Base-by-base conservation (phyloP, 2,797 vertebrate genomes). In the Paedocypris micromegethes region DNA sequence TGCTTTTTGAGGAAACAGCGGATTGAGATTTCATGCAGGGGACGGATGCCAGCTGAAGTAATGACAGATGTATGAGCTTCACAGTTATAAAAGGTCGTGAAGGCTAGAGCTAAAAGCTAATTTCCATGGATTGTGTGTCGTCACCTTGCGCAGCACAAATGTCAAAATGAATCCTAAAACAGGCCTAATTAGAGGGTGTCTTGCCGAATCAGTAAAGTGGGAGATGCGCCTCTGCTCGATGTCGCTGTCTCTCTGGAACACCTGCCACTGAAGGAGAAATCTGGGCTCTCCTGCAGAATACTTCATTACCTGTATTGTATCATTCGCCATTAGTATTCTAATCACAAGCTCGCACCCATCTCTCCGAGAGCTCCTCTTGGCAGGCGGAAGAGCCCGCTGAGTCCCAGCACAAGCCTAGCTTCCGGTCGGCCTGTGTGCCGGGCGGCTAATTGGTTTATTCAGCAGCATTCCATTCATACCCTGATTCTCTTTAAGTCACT, bases 261-360 rank as follows among this genome's bases (percentile, higher is more conserved):
- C 76, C 76, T 79, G 78, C 68, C 43, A 69, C 57, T 76, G 64
- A 80, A 70, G 77, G 77, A 78, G 80, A 72, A 73, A 74, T 71
- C 59, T 23, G 76, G 66, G 79, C 79, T 80, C 78, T 81, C 72
- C 68, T 72, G 66, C 80, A 77, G 72, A 79, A 82, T 79, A 75
- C 73, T 77, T 87, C 82, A 88, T 88, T 86, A 86, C 83, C 81
- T 84, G 75, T 79, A 83, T 81, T 85, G 80, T 80, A 70, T 75
- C 77, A 80, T 78, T 75, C 69, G 75, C 62, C 74, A 81, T 77
- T 79, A 79, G 78, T 77, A 83, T 86, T 85, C 80, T 68, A 69
- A 66, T 81, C 80, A 76, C 73, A 49, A 46, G 56, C 52, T 60
- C 23, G 53, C 72, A 50, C 48, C 66, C 50, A 39, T 54, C 72